Evolutionary conservation across 2,113 vertebrate species (phyloP).

Genomic region (Barbus barbus): DNA sequence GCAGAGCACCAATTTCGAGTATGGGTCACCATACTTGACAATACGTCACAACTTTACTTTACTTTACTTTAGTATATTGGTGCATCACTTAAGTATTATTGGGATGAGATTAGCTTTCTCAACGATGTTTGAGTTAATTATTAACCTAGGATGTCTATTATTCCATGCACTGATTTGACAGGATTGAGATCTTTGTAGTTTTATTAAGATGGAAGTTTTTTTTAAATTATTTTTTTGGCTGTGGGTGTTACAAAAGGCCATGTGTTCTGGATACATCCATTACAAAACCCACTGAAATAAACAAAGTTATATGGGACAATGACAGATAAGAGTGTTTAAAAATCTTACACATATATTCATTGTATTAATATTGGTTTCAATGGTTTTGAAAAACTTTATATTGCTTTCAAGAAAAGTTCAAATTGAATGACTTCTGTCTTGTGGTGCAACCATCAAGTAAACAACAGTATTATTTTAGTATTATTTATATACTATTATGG

Average conservation of each 20-base stretch:
- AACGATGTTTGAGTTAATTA: conserved; percentile 21
- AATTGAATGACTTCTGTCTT: background rate
- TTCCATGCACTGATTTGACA: background rate
- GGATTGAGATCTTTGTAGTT: background rate
- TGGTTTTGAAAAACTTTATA: background rate
- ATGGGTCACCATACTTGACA: too few species aligned
- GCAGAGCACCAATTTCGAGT: too few species aligned
- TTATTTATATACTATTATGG: background rate
- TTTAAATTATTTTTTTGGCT: background rate
- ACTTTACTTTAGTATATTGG: too few species aligned
- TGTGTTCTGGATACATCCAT: background rate
- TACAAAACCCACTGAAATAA: background rate
- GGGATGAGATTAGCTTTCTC: conserved; percentile 13
- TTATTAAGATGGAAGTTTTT: background rate
- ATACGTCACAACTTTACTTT: too few species aligned
- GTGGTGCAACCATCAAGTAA: background rate
- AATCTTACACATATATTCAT: background rate
- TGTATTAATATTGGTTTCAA: background rate
- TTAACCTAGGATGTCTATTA: background rate
- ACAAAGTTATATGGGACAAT: background rate
- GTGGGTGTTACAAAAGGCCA: background rate
- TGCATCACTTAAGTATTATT: conserved; percentile 17
- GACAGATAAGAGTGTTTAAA: background rate
- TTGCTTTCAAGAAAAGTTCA: background rate
- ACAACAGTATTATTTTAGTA: background rate